Conservation (phyloP, 2,888 invertebrate species). For the Microctonus hyperodae region DNA sequence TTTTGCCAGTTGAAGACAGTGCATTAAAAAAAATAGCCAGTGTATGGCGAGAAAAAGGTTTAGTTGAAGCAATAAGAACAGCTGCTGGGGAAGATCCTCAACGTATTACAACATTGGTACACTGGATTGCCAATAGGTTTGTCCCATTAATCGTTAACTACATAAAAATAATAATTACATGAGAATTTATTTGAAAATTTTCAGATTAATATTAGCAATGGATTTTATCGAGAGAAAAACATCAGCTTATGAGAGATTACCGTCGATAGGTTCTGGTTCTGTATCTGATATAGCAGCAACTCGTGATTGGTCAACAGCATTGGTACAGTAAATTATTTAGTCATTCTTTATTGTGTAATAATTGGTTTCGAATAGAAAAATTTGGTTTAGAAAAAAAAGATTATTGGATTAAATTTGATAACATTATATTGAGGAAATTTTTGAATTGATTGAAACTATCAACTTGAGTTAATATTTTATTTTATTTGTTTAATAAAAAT, state of each 20-base stretch:
- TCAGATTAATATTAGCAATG: constrained; percentile 49
- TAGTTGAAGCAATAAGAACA: constrained; percentile 72
- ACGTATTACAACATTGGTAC: constrained; percentile 65
- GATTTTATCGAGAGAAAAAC: constrained; percentile 56
- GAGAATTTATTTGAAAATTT: constrained; percentile 25
- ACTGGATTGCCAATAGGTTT: constrained; percentile 59
- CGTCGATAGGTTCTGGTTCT: constrained; percentile 54
- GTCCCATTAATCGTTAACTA: background rate
- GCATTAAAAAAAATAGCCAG: constrained; percentile 78
- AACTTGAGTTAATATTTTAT: too few species aligned
- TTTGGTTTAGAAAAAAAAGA: too few species aligned
- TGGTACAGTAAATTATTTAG: constrained; percentile 46
- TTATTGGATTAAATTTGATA: too few species aligned
- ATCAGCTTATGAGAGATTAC: constrained; percentile 53
- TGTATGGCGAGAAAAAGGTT: constrained; percentile 79
- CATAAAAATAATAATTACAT: background rate
- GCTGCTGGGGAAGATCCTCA: constrained; percentile 67
- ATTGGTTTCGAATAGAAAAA: background rate
- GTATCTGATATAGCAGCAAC: constrained; percentile 56
- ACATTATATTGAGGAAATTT: too few species aligned
- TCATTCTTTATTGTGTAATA: background rate
- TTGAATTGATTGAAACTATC: too few species aligned
- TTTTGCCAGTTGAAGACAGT: constrained; percentile 74
- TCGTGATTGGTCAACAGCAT: constrained; percentile 56
- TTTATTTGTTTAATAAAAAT: too few species aligned